A percentile compares a stretch with the other conserved stretches of the same genome.
Evolutionary conservation across 2,797 vertebrate genomes (phyloP).

Genomic region (Xenentodon cancila): DNA sequence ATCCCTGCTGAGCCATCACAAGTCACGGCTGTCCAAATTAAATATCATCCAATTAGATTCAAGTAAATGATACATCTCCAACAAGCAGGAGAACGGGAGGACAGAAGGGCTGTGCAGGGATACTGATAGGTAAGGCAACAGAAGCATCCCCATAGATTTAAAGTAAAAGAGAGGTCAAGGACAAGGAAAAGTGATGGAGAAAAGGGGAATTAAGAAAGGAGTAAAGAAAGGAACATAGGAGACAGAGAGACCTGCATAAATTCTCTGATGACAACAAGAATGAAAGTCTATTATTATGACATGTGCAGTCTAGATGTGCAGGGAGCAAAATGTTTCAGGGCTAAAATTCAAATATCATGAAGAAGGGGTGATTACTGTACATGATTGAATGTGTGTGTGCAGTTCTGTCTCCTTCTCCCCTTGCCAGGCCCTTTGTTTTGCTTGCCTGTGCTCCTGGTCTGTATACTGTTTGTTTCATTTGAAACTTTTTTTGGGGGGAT

Average conservation of each 20-base stretch:
- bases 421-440: no score
- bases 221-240: background rate
- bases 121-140: background rate
- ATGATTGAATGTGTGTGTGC: no score
- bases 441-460: no score
- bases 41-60: conserved; percentile 77
- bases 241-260: conserved; percentile 11
- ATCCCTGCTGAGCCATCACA: conserved; percentile 70
- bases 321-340: no score
- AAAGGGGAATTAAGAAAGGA: conserved; percentile 16
- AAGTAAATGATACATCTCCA: conserved; percentile 70
- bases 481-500: no score
- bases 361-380: no score
- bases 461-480: no score
- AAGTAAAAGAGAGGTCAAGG: conserved; percentile 48
- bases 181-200: conserved; percentile 18
- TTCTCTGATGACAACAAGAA: conserved; percentile 1
- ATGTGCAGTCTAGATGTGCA: no score
- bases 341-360: no score
- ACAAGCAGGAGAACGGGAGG: conserved; percentile 43
- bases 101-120: conserved; percentile 25
- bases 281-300: background rate
- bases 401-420: no score
- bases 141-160: conserved; percentile 37
- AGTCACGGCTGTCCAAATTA: conserved; percentile 73